A percentile compares a stretch with the other conserved stretches of the same genome.
These are phyloP conservation scores for Nannospalax galili DNA, from an alignment of 2,113 vertebrate genomes.

Conservation along the genomic window DNA sequence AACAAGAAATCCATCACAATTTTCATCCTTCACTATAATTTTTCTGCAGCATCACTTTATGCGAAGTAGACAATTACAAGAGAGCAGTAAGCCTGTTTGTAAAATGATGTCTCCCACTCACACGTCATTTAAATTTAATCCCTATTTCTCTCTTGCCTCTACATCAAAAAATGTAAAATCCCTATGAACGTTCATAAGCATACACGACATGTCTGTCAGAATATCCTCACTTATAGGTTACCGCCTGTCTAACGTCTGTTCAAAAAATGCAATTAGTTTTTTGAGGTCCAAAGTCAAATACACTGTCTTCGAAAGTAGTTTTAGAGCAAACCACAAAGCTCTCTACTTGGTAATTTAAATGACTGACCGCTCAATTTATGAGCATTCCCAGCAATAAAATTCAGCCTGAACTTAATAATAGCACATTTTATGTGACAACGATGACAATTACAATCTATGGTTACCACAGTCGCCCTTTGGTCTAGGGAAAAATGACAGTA, in stretches of 20 bases:
- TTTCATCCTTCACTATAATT: conserved; percentile 15
- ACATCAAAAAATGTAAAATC: conserved; percentile 74
- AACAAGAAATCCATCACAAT: conserved; percentile 44
- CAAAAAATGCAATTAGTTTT: conserved; percentile 86
- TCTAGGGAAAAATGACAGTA: conserved; percentile 87
- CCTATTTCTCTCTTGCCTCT: conserved; percentile 63
- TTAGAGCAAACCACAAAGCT: conserved; percentile 83
- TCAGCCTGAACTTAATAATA: conserved; percentile 93
- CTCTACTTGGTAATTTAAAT: conserved; percentile 91
- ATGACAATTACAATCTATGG: conserved; percentile 94
- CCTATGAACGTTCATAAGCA: conserved; percentile 73
- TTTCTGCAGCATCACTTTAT: conserved; percentile 47
- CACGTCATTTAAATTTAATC: conserved; percentile 48
- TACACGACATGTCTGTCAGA: conserved; percentile 79
- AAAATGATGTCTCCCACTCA: conserved; percentile 39
- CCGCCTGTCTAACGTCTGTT: conserved; percentile 84
- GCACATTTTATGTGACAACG: conserved; percentile 94
- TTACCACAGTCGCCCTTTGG: conserved; percentile 89
- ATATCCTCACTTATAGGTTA: conserved; percentile 82
- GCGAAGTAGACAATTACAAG: conserved; percentile 31
- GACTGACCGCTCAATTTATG: conserved; percentile 93
- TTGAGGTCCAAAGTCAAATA: conserved; percentile 88
- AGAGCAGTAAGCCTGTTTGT: conserved; percentile 38
- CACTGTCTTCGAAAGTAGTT: conserved; percentile 84
- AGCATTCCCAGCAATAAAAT: conserved; percentile 91